Evolutionary conservation across 2,113 vertebrate genomes (phyloP).

Genomic region (Martes martes): DNA sequence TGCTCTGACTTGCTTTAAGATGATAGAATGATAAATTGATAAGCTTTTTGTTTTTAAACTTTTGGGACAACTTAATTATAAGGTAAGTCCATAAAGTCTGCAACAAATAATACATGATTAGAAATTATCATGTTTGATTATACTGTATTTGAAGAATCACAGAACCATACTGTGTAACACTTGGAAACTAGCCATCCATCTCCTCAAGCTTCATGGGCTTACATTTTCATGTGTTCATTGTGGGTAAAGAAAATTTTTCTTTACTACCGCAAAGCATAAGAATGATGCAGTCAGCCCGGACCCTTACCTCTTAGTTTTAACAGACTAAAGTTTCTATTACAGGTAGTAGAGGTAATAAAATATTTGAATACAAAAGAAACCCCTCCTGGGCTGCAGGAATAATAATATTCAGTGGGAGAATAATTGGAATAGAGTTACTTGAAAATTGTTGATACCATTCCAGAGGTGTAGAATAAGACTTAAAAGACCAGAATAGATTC

Average conservation of each 20-base stretch:
- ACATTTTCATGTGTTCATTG: constrained; percentile 15
- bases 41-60: neutral
- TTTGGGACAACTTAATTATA: neutral
- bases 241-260: neutral
- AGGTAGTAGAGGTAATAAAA: neutral
- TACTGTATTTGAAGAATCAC: neutral
- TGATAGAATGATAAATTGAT: neutral
- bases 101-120: neutral
- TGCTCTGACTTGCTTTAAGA: neutral
- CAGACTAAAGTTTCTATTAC: neutral
- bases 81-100: neutral
- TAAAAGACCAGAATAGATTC: neutral
- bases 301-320: neutral
- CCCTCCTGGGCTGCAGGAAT: neutral
- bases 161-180: neutral
- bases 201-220: neutral
- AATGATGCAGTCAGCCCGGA: neutral
- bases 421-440: neutral
- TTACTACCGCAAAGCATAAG: neutral
- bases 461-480: neutral
- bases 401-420: neutral
- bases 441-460: neutral
- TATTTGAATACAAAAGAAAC: constrained; percentile 11
- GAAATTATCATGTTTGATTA: neutral
- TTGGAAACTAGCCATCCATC: neutral